Percentiles rank a stretch among this genome's conserved stretches.
phyloP scores from a whole-genome alignment of 2,888 invertebrate genomes.

The Melanostoma scalare region DNA sequence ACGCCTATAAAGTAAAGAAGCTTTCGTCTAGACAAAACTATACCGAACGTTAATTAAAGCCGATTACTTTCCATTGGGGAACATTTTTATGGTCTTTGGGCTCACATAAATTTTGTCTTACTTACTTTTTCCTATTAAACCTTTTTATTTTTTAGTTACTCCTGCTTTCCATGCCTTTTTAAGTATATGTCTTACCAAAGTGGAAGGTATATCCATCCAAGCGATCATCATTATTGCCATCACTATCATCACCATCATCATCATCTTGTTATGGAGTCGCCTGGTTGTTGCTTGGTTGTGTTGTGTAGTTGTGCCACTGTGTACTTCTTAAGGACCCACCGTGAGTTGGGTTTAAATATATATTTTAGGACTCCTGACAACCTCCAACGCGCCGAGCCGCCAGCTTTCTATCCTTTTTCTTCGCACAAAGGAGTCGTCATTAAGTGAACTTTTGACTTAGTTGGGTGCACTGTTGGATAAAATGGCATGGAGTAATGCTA shows the following conservation, averaged over 20 bases:
- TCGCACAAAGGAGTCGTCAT: constrained; percentile 36
- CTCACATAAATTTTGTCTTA: constrained; percentile 54
- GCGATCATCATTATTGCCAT: constrained; percentile 43
- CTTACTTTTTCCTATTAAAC: not conserved
- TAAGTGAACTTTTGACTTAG: constrained; percentile 46
- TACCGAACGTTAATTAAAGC: constrained; percentile 61
- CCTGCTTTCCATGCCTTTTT: constrained; percentile 30
- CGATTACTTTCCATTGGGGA: constrained; percentile 61
- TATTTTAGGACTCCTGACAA: constrained; percentile 51
- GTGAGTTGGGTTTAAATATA: constrained; percentile 48
- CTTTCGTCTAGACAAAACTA: constrained; percentile 49
- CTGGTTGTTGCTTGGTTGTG: not conserved
- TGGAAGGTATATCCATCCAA: constrained; percentile 13
- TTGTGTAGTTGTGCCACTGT: too few relatives aligned
- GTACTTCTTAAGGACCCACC: constrained; percentile 24
- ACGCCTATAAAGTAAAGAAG: constrained; percentile 41
- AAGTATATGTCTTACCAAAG: constrained; percentile 20
- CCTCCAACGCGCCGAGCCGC: not conserved
- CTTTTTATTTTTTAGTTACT: constrained; percentile 11
- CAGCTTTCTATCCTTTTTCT: constrained; percentile 8
- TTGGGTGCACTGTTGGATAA: constrained; percentile 49
- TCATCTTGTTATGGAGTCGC: constrained; percentile 2
- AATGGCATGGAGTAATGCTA: constrained; percentile 48
- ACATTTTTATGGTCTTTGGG: constrained; percentile 54
- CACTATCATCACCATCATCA: constrained; percentile 31